A percentile compares a stretch with the other conserved stretches of the same genome.
phyloP scores from a whole-genome alignment of 2,797 vertebrate genomes.

The Galago senegalensis region DNA sequence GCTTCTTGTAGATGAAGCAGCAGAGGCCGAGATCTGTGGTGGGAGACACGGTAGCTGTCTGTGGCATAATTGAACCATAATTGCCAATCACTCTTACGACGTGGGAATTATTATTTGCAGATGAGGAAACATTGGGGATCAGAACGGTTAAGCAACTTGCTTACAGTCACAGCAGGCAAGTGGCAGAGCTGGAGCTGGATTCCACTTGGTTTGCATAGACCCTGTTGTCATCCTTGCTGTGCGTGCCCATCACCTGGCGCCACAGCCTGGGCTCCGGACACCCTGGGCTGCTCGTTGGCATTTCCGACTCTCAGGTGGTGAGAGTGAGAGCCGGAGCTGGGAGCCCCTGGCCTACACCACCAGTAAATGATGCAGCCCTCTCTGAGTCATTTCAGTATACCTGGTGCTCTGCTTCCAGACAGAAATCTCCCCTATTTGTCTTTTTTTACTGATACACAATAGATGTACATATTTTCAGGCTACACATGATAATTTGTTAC shows the following conservation, averaged over 20 bases:
- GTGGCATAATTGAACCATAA: background rate
- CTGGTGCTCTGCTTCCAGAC: background rate
- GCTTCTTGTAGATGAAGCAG: background rate
- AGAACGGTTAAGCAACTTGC: background rate
- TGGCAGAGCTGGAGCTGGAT: background rate
- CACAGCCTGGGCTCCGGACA: no score
- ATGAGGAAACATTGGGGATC: background rate
- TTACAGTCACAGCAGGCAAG: background rate
- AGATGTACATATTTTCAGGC: background rate
- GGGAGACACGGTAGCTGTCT: background rate
- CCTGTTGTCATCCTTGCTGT: fast-evolving
- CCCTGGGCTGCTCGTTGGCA: background rate
- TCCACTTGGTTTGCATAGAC: background rate
- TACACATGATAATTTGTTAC: background rate
- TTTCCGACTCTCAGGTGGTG: background rate
- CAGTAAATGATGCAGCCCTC: background rate
- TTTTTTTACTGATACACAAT: background rate
- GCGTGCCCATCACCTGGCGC: fast-evolving
- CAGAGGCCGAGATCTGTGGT: background rate
- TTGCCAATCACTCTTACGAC: background rate
- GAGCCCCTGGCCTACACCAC: background rate
- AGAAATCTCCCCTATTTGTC: background rate
- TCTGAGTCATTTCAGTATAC: background rate
- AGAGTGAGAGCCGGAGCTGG: background rate
- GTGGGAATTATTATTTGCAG: background rate